Percentiles rank a stretch among this genome's conserved stretches.
Evolutionary conservation across 2,797 vertebrate genomes (phyloP).

Genomic region (Oreochromis grahami): DNA sequence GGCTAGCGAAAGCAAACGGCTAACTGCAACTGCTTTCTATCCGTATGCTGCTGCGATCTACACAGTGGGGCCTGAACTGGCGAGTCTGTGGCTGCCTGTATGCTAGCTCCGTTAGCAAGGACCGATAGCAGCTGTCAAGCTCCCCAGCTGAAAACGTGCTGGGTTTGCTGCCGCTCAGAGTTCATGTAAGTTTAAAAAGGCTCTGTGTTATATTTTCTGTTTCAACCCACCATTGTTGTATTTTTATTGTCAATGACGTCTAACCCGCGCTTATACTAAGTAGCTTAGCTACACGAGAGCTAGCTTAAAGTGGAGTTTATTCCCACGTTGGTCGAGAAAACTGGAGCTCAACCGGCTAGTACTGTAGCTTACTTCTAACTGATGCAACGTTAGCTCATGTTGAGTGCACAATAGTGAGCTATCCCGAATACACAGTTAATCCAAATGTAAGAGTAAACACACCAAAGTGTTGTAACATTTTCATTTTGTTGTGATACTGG

Average conservation of each 20-base stretch:
- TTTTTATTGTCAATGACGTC: not conserved
- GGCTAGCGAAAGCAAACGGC: accelerated
- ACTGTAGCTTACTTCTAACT: not conserved
- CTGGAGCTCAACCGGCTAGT: not conserved
- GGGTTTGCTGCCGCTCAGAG: not conserved
- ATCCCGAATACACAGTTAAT: not conserved
- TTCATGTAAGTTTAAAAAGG: conserved; percentile 57
- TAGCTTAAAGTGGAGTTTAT: not conserved
- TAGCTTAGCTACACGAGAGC: not conserved
- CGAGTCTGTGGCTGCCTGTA: conserved; percentile 5
- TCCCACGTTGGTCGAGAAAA: not conserved
- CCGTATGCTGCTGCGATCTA: not conserved
- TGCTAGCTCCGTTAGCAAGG: not conserved
- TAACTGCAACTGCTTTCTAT: accelerated
- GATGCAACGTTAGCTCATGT: not conserved
- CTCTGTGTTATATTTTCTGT: not conserved
- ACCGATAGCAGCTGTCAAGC: conserved; percentile 3
- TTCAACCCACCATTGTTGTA: not conserved
- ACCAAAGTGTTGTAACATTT: not conserved
- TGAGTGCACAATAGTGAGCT: not conserved
- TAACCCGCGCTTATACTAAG: not conserved
- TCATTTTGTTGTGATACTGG: not conserved
- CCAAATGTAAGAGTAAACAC: not conserved
- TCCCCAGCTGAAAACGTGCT: conserved; percentile 43
- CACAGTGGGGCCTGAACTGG: not conserved